Base-by-base conservation (phyloP, 2,797 vertebrate species). In the Megaceryle alcyon region DNA sequence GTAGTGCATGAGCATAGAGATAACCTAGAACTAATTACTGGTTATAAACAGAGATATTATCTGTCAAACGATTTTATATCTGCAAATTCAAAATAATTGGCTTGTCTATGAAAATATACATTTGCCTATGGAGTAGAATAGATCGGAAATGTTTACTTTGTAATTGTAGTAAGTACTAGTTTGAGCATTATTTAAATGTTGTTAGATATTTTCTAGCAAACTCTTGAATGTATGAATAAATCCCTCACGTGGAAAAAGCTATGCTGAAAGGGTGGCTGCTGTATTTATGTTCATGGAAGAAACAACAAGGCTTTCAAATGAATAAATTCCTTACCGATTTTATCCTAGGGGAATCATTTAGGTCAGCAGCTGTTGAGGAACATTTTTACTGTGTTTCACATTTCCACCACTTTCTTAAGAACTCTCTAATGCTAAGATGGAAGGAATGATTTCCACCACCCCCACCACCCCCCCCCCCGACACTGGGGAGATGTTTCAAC, bases 81-180 rank as follows among this genome's bases (percentile, higher is more conserved):
- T 92, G 60, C 48, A 93, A 54, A 81, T 69, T 92, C 14, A 48
- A 92, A 95, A 87, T 81, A 96, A 88, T 66, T 79, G 86, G 41
- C 33, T 78, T 77, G 26, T 64, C 79, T 70, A 10, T 71, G 72
- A 92, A 92, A 89, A 90, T 75, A 88, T 25, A 13, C n/a, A 25
- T 88, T 82, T 80, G 11, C 48, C 56, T 66, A 3, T 35, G 37
- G 37, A 53, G 43, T 13, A 18, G 29, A 75, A 26, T 11, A 37
- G 41, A 84, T 72, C 25, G 51, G 57, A 61, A 63, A 46, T 56
- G 17, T 73, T 88, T 82, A 8, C 28, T 43, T 26, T 35, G 53
- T 49, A 20, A 63, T 49, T 82, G 66, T 33, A 51, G 5, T 29
- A 35, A 60, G 19, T 53, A 21, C 10, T 72, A 37, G 14, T 64